phyloP scores from a whole-genome alignment of 2,113 vertebrate species.

The Telmatochromis sp. region DNA sequence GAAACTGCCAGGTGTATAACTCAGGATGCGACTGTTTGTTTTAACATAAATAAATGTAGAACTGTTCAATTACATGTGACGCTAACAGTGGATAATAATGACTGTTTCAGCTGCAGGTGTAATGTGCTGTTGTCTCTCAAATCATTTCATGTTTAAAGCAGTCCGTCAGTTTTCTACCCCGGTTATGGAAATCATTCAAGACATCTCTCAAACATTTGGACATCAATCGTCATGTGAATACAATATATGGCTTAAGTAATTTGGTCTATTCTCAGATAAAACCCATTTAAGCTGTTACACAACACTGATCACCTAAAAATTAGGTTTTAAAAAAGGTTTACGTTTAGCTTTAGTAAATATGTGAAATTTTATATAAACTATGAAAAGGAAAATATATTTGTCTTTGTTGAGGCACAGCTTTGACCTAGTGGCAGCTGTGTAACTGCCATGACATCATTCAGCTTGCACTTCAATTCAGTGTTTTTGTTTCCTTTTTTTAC shows the following conservation, averaged over 20 bases:
- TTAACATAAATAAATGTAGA: not conserved
- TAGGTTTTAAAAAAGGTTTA: not conserved
- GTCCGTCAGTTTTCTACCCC: not conserved
- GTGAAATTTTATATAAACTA: not conserved
- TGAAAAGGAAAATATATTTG: not conserved
- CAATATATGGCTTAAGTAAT: not conserved
- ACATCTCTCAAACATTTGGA: not conserved
- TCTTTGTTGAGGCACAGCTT: not conserved
- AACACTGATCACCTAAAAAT: not conserved
- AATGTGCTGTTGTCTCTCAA: not conserved
- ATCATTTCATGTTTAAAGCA: not conserved
- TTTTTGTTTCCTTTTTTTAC: not conserved
- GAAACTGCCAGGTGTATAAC: not conserved
- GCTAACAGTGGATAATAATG: not conserved
- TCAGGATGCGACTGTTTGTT: not conserved
- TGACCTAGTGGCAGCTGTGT: not conserved
- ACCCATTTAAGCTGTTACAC: not conserved
- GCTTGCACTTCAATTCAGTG: not conserved
- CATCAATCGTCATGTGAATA: not conserved
- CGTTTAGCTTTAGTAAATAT: not conserved
- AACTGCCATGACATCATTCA: not conserved
- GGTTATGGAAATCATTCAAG: not conserved
- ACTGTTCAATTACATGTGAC: not conserved
- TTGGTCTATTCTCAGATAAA: not conserved
- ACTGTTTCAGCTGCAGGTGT: not conserved